Percentiles rank a stretch among this genome's conserved stretches.
Conservation (phyloP, 1,140 invertebrate genomes). For the Drosophila navojoa region DNA sequence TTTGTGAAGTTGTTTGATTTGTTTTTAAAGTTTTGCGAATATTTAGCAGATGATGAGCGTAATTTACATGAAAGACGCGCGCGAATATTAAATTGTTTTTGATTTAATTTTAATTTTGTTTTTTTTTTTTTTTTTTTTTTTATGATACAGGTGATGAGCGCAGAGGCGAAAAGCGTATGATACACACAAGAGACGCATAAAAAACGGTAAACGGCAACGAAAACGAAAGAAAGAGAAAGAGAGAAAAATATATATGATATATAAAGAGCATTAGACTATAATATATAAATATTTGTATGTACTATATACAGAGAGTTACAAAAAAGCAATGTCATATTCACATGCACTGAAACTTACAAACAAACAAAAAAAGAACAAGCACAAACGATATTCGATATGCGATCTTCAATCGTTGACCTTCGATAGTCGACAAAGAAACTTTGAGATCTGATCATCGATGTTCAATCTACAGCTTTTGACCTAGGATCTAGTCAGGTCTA, state of each 20-base stretch:
- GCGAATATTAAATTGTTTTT: conserved; percentile 13
- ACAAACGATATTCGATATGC: background rate
- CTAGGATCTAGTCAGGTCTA: too few species aligned
- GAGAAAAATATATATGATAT: conserved; percentile 5
- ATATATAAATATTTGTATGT: conserved; percentile 13
- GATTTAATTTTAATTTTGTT: too few species aligned
- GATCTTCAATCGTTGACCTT: background rate
- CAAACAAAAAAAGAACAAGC: background rate
- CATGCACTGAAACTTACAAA: background rate
- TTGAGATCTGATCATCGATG: background rate
- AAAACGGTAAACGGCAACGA: conserved; percentile 51
- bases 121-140: background rate
- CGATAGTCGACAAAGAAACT: background rate
- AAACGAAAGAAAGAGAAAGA: conserved; percentile 41
- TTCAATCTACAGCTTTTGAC: too few species aligned
- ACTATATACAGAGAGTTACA: conserved; percentile 53
- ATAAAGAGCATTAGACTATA: conserved; percentile 54
- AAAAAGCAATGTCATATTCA: conserved; percentile 9
- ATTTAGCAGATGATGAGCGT: conserved; percentile 21
- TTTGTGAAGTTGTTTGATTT: conserved; percentile 21
- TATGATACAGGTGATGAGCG: conserved; percentile 15
- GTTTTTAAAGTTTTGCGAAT: conserved; percentile 25
- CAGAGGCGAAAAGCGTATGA: conserved; percentile 28
- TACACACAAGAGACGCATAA: conserved; percentile 42
- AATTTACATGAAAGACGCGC: conserved; percentile 31